phyloP scores from a whole-genome alignment of 2,888 invertebrate species.

The Lucinisca nassula region DNA sequence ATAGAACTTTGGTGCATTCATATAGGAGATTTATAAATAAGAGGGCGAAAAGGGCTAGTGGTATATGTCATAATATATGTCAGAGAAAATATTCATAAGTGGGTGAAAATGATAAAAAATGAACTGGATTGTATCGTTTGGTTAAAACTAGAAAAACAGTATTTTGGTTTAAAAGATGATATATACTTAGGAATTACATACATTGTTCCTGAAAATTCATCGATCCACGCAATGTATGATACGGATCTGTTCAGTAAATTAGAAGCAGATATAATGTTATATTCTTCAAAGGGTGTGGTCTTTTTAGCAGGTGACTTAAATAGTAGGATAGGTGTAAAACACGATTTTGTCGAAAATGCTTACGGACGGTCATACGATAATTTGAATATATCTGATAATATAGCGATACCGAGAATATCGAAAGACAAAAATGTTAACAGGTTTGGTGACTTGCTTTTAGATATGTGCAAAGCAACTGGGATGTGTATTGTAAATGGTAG shows the following conservation, averaged over 20 bases:
- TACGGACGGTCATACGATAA: neutral
- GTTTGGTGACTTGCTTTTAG: slow-evolving; percentile 10
- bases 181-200: slow-evolving; percentile 12
- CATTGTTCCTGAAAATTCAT: slow-evolving; percentile 20
- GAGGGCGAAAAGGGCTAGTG: neutral
- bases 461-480: slow-evolving; percentile 24
- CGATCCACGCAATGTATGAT: neutral
- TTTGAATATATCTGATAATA: neutral
- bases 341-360: slow-evolving; percentile 1
- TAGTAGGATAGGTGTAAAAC: slow-evolving; percentile 5
- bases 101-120: neutral
- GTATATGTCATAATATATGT: neutral
- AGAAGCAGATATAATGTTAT: slow-evolving; percentile 21
- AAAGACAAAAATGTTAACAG: slow-evolving; percentile 22
- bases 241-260: neutral
- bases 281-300: neutral
- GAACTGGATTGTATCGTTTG: neutral
- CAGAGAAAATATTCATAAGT: neutral
- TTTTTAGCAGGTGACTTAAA: slow-evolving; percentile 17
- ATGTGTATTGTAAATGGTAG: slow-evolving; percentile 33
- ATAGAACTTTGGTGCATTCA: neutral
- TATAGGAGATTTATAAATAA: neutral
- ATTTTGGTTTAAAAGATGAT: neutral
- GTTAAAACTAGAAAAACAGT: neutral
- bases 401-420: too few species aligned